A percentile compares a stretch with the other conserved stretches of the same genome.
Conservation (phyloP, 2,888 invertebrate species). For the Chironomus tentans region DNA sequence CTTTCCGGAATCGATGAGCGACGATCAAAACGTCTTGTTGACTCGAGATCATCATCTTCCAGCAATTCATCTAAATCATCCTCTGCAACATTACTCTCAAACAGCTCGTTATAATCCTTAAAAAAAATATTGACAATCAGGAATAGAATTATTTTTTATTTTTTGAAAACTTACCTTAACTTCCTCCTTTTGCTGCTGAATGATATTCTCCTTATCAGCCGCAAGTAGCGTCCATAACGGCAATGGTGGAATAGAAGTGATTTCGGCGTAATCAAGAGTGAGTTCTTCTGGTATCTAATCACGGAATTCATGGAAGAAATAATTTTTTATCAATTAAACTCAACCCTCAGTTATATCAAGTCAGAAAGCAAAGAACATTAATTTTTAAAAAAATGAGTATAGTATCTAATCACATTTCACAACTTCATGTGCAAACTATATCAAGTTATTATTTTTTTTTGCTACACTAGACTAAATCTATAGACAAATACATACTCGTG, state of each 20-base stretch:
- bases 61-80: constrained; percentile 76
- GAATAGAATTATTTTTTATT: not conserved
- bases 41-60: constrained; percentile 53
- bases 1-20: constrained; percentile 63
- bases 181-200: constrained; percentile 43
- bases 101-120: constrained; percentile 86
- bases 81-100: constrained; percentile 66
- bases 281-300: constrained; percentile 71
- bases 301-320: not conserved
- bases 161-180: constrained; percentile 40
- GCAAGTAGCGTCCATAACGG: constrained; percentile 93
- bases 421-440: not conserved
- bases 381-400: not conserved
- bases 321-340: no score
- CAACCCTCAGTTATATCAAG: not conserved
- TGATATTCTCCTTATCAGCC: constrained; percentile 76
- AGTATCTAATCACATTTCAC: not conserved
- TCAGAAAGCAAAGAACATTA: not conserved
- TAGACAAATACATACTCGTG: not conserved
- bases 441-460: not conserved
- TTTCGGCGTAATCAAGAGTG: constrained; percentile 87
- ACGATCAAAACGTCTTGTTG: constrained; percentile 49
- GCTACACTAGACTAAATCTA: not conserved
- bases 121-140: no score
- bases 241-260: constrained; percentile 94